phyloP scores from a whole-genome alignment of 2,888 invertebrate species.

The Lepidocyrtoides sp. region DNA sequence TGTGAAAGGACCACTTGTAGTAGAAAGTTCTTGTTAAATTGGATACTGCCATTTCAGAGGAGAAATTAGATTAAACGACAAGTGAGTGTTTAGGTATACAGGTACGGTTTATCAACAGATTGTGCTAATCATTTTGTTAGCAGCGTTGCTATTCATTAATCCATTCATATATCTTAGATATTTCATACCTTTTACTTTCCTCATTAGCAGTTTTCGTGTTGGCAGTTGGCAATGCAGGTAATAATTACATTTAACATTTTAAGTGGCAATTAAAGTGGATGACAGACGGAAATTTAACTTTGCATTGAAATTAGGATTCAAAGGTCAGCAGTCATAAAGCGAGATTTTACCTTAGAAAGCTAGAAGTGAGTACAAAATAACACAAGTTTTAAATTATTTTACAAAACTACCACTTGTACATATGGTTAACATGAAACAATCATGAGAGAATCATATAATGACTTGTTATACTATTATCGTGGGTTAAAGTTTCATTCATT shows the following conservation, averaged over 20 bases:
- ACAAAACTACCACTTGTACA: too few relatives aligned
- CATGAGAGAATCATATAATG: not conserved
- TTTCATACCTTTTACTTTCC: not conserved
- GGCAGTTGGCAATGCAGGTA: not conserved
- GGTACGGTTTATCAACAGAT: not conserved
- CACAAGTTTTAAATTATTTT: not conserved
- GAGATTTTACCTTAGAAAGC: not conserved
- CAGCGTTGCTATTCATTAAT: not conserved
- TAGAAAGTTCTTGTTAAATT: not conserved
- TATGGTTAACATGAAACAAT: not conserved
- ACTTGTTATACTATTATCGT: not conserved
- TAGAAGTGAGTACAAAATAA: not conserved
- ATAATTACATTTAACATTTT: constrained; percentile 24
- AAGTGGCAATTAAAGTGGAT: constrained; percentile 54
- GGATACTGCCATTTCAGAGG: not conserved
- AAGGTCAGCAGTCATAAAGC: constrained; percentile 51
- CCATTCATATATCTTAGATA: too few relatives aligned
- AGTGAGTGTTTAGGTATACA: not conserved
- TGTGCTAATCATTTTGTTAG: constrained; percentile 14
- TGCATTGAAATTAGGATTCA: constrained; percentile 21
- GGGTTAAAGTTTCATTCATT: not conserved
- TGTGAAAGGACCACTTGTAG: not conserved
- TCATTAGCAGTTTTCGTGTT: not conserved
- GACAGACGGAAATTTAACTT: constrained; percentile 58
- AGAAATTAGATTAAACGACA: not conserved